Percentiles rank a stretch among this genome's conserved stretches.
phyloP scores from a whole-genome alignment of 1,140 invertebrate species.

The Sitobion miscanthi region DNA sequence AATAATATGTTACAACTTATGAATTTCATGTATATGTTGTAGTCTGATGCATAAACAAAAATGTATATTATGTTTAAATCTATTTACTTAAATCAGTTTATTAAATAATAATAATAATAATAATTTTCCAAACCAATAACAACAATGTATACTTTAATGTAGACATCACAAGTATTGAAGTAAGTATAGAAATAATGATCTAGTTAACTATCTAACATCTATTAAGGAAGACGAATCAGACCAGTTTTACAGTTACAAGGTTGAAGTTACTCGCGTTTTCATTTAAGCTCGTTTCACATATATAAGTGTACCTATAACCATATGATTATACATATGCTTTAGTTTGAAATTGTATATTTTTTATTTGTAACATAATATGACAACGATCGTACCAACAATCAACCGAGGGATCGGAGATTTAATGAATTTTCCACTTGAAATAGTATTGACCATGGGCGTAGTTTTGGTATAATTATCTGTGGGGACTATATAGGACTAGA shows the following conservation, averaged over 20 bases:
- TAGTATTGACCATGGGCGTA: too few relatives aligned
- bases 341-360: too few relatives aligned
- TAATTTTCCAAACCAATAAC: background rate
- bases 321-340: background rate
- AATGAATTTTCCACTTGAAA: too few relatives aligned
- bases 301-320: background rate
- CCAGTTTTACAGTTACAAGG: background rate
- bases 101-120: background rate
- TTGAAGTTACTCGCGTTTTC: background rate
- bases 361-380: too few relatives aligned
- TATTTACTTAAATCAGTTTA: background rate
- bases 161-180: background rate
- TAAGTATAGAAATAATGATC: background rate
- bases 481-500: too few relatives aligned
- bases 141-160: background rate
- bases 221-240: background rate
- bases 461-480: too few relatives aligned
- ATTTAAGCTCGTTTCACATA: background rate
- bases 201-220: background rate
- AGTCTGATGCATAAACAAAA: background rate
- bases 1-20: background rate
- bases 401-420: too few relatives aligned
- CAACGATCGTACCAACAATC: too few relatives aligned
- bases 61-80: background rate
- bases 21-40: background rate